phyloP scores from a whole-genome alignment of 2,113 vertebrate genomes.

The Triplophysa dalaica region DNA sequence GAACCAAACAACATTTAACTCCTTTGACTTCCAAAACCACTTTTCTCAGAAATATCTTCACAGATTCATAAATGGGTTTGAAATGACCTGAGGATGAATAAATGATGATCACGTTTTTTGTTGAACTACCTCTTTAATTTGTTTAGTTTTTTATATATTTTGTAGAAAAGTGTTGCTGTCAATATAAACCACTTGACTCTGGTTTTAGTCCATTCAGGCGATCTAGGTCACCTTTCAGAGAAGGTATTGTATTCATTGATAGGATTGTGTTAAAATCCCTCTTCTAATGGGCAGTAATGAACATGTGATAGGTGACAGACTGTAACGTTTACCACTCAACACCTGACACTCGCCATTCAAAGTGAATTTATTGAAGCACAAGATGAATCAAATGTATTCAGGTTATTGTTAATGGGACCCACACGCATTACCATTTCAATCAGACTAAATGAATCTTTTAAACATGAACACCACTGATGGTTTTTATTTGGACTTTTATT shows the following conservation, averaged over 20 bases:
- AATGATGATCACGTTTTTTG: too few relatives aligned
- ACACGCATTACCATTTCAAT: conserved; percentile 48
- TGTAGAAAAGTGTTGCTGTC: background rate
- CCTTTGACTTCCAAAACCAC: too few relatives aligned
- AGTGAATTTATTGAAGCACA: conserved; percentile 20
- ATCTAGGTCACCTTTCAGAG: background rate
- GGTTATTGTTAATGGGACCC: conserved; percentile 45
- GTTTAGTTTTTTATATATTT: background rate
- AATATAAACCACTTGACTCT: conserved; percentile 5
- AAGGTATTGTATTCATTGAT: conserved; percentile 6
- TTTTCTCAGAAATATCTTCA: too few relatives aligned
- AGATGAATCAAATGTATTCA: conserved; percentile 40
- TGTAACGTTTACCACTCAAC: background rate
- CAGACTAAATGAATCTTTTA: conserved; percentile 31
- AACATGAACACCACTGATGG: conserved; percentile 13
- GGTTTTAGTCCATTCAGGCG: background rate
- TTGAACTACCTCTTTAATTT: background rate
- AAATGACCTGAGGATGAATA: too few relatives aligned
- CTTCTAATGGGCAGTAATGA: conserved; percentile 29
- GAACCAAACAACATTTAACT: too few relatives aligned
- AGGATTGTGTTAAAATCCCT: background rate
- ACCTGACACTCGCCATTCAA: conserved; percentile 2
- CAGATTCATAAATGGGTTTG: too few relatives aligned
- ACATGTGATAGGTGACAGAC: conserved; percentile 2
- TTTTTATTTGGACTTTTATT: conserved; percentile 65